A percentile compares a stretch with the other conserved stretches of the same genome.
These are phyloP conservation scores for Periplaneta americana DNA, from an alignment of 1,140 invertebrate species.

Conservation along the genomic window DNA sequence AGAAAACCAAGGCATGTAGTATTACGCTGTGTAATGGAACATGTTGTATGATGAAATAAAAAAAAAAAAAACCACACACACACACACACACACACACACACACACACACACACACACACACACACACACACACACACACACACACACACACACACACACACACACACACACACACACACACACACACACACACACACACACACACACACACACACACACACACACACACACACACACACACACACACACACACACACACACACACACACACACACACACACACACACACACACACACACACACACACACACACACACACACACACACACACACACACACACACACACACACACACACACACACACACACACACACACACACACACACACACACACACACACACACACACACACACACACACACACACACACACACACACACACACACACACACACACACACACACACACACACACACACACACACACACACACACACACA, in stretches of 20 bases:
- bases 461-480: slow-evolving; percentile 18
- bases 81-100: too few relatives aligned
- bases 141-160: too few relatives aligned
- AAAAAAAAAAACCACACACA: too few relatives aligned
- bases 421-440: slow-evolving; percentile 23
- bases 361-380: slow-evolving; percentile 23
- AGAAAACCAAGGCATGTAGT: too few relatives aligned
- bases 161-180: too few relatives aligned
- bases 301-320: background rate
- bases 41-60: too few relatives aligned
- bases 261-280: background rate
- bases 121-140: too few relatives aligned
- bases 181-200: background rate
- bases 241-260: background rate
- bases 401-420: slow-evolving; percentile 24
- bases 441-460: slow-evolving; percentile 22
- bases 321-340: slow-evolving; percentile 11
- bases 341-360: slow-evolving; percentile 25
- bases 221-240: background rate
- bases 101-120: too few relatives aligned
- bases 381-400: slow-evolving; percentile 24
- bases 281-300: background rate
- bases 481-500: slow-evolving; percentile 19
- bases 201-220: background rate
- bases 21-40: too few relatives aligned